A percentile compares a stretch with the other conserved stretches of the same genome.
Evolutionary conservation across 2,888 invertebrate species (phyloP).

Genomic region (Prosopocoilus inquinatus): DNA sequence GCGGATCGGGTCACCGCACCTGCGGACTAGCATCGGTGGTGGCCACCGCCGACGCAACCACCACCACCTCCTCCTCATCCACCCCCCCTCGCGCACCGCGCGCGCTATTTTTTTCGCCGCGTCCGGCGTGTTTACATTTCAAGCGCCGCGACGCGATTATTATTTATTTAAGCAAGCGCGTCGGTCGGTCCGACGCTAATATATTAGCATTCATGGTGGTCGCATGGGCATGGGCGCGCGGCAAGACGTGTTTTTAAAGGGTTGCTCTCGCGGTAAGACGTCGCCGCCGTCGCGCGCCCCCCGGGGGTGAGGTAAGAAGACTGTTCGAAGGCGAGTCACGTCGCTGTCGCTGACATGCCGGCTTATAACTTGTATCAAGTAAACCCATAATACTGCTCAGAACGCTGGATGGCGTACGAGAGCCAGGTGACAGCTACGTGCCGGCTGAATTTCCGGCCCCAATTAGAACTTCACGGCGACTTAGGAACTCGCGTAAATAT

Average conservation of each 20-base stretch:
- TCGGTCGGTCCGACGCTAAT: slow-evolving; percentile 7
- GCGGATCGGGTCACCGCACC: slow-evolving; percentile 53
- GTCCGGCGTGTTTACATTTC: not conserved
- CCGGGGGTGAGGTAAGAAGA: slow-evolving; percentile 34
- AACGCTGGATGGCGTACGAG: slow-evolving; percentile 40
- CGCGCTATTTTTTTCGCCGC: slow-evolving; percentile 26
- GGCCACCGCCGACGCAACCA: slow-evolving; percentile 21
- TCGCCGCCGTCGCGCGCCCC: slow-evolving; percentile 5
- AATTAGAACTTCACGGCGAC: slow-evolving; percentile 36
- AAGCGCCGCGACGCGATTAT: slow-evolving; percentile 15
- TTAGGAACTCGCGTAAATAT: slow-evolving; percentile 14
- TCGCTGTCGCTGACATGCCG: slow-evolving; percentile 42
- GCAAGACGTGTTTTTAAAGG: slow-evolving; percentile 35
- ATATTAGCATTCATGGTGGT: slow-evolving; percentile 19
- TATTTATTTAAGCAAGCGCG: slow-evolving; percentile 20
- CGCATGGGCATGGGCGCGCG: slow-evolving; percentile 8
- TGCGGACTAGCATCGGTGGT: slow-evolving; percentile 41
- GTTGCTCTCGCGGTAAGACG: slow-evolving; percentile 29
- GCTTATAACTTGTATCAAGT: slow-evolving; percentile 50
- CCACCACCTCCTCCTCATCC: slow-evolving; percentile 21
- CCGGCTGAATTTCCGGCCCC: slow-evolving; percentile 34
- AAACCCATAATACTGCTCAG: slow-evolving; percentile 42
- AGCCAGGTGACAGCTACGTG: slow-evolving; percentile 47
- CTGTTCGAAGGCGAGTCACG: slow-evolving; percentile 46
- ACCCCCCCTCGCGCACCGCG: slow-evolving; percentile 31